Conservation (phyloP, 2,113 vertebrate species). For the Prolemur simus region DNA sequence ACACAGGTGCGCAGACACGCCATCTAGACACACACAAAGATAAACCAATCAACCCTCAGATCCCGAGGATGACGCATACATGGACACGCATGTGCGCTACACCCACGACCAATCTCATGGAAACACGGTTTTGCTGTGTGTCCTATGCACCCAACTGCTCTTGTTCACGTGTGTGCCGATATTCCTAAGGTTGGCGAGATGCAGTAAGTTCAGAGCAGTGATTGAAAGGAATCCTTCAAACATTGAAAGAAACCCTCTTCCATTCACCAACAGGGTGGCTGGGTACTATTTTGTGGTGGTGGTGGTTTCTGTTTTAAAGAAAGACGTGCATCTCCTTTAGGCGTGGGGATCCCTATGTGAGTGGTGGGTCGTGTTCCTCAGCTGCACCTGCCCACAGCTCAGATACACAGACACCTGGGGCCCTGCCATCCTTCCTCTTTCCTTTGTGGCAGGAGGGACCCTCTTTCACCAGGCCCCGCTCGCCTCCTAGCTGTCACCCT, state of each 20-base stretch:
- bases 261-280: neutral
- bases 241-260: neutral
- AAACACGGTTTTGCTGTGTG: neutral
- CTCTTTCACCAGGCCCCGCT: neutral
- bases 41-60: neutral
- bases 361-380: accelerated
- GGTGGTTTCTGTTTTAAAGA: neutral
- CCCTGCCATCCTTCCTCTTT: neutral
- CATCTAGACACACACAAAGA: neutral
- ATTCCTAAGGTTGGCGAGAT: neutral
- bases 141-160: neutral
- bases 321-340: neutral
- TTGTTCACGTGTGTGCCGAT: neutral
- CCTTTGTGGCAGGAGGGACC: neutral
- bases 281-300: neutral
- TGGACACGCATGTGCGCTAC: accelerated
- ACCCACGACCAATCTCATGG: accelerated
- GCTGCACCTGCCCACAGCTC: neutral
- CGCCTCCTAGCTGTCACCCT: accelerated
- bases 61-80: accelerated
- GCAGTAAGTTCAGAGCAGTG: neutral
- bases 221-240: neutral
- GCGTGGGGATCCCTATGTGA: accelerated
- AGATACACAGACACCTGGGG: neutral
- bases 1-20: neutral